These are phyloP conservation scores for Carcina quercana DNA, from an alignment of 2,888 invertebrate species.

Conservation along the genomic window DNA sequence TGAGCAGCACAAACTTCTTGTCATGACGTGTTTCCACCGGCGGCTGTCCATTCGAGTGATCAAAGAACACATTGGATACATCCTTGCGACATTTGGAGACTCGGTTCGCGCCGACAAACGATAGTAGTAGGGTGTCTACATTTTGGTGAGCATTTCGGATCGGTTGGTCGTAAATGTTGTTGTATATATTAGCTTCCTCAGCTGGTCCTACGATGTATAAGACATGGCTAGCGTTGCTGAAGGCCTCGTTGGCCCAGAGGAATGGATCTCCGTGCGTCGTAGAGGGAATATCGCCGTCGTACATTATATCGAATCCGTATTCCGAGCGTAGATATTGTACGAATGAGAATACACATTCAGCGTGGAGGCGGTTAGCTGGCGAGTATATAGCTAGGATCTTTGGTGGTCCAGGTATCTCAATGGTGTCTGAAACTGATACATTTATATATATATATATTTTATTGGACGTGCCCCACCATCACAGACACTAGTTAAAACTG, in stretches of 20 bases:
- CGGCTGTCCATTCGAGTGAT: constrained; percentile 47
- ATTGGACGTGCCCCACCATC: no score
- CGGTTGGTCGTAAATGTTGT: constrained; percentile 57
- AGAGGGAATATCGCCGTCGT: constrained; percentile 47
- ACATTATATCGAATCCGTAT: constrained; percentile 54
- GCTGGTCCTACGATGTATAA: constrained; percentile 55
- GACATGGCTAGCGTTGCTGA: constrained; percentile 42
- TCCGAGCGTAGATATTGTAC: constrained; percentile 49
- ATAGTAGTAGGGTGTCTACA: constrained; percentile 42
- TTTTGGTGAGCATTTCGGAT: constrained; percentile 43
- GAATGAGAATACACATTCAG: constrained; percentile 53
- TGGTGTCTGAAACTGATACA: constrained; percentile 25
- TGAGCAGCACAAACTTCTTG: constrained; percentile 43
- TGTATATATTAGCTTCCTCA: constrained; percentile 39
- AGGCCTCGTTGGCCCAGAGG: constrained; percentile 54
- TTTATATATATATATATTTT: no score
- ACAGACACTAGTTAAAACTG: no score
- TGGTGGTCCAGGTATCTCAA: constrained; percentile 52
- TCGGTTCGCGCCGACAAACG: constrained; percentile 35
- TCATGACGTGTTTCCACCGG: constrained; percentile 48
- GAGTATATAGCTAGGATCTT: constrained; percentile 58
- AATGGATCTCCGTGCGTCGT: constrained; percentile 53
- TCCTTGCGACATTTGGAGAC: constrained; percentile 34
- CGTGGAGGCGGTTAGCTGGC: constrained; percentile 47
- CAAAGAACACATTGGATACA: constrained; percentile 51